Evolutionary conservation across 2,888 invertebrate genomes (phyloP).

Genomic region (Trichogramma evanescens): DNA sequence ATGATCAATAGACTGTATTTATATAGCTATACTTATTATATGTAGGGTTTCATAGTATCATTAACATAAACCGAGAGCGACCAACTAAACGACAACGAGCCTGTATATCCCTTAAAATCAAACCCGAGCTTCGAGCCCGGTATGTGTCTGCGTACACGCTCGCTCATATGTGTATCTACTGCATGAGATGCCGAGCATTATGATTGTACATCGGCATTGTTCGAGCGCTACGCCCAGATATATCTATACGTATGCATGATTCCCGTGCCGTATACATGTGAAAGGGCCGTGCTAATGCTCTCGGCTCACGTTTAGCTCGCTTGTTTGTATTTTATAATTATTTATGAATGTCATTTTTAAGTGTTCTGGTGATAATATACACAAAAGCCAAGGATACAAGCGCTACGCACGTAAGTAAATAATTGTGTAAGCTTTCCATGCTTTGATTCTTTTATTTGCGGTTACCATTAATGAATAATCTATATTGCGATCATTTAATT

Average conservation of each 20-base stretch:
- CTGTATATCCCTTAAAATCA: conserved; percentile 6
- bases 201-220: neutral
- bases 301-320: too few species aligned
- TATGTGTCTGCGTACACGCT: neutral
- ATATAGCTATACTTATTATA: too few species aligned
- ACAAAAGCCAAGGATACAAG: neutral
- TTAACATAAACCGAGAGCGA: conserved; percentile 39
- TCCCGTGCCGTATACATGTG: too few species aligned
- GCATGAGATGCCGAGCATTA: neutral
- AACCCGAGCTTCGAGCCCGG: neutral
- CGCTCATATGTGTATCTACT: neutral
- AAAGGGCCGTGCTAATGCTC: too few species aligned
- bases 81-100: conserved; percentile 23
- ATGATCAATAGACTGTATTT: too few species aligned
- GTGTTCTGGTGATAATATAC: neutral
- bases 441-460: too few species aligned
- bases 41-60: conserved; percentile 22
- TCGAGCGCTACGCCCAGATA: neutral
- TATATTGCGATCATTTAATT: too few species aligned
- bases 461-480: too few species aligned
- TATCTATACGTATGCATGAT: too few species aligned
- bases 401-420: neutral
- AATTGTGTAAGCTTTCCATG: neutral
- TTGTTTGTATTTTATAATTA: too few species aligned
- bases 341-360: too few species aligned